phyloP scores from a whole-genome alignment of 2,797 vertebrate genomes.

The Chrysocyon brachyurus region DNA sequence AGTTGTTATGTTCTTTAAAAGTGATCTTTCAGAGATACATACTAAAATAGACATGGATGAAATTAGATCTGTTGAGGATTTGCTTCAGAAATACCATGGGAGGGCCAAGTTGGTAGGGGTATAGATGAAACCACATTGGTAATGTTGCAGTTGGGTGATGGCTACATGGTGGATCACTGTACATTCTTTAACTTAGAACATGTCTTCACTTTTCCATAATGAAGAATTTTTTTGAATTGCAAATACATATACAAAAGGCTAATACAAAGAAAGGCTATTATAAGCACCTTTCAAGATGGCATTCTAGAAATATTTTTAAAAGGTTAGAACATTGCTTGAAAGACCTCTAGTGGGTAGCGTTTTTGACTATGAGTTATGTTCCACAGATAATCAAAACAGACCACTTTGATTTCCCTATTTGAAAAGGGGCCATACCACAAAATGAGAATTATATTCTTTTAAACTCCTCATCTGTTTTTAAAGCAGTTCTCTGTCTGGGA shows the following conservation, averaged over 20 bases:
- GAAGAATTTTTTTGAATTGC: background rate
- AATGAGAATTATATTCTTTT: constrained; percentile 49
- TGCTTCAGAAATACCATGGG: background rate
- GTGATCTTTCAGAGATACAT: background rate
- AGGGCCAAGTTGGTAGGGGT: background rate
- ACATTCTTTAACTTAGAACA: background rate
- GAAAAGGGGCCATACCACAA: constrained; percentile 7
- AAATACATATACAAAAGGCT: background rate
- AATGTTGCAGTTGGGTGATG: background rate
- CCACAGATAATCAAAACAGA: constrained; percentile 53
- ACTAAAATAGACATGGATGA: background rate
- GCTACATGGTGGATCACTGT: rapidly evolving
- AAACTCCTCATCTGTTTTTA: constrained; percentile 42
- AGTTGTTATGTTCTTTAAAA: background rate
- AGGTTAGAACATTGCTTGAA: background rate
- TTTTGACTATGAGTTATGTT: constrained; percentile 1
- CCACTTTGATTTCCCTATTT: constrained; percentile 38
- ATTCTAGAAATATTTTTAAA: constrained; percentile 13
- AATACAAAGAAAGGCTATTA: background rate
- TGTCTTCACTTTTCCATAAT: background rate
- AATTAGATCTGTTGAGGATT: background rate
- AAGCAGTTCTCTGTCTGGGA: constrained; percentile 24
- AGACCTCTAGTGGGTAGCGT: background rate
- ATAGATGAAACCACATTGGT: background rate
- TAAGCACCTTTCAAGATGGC: background rate